A percentile compares a stretch with the other conserved stretches of the same genome.
Evolutionary conservation across 2,888 invertebrate species (phyloP).

Genomic region (Melipona beecheii): DNA sequence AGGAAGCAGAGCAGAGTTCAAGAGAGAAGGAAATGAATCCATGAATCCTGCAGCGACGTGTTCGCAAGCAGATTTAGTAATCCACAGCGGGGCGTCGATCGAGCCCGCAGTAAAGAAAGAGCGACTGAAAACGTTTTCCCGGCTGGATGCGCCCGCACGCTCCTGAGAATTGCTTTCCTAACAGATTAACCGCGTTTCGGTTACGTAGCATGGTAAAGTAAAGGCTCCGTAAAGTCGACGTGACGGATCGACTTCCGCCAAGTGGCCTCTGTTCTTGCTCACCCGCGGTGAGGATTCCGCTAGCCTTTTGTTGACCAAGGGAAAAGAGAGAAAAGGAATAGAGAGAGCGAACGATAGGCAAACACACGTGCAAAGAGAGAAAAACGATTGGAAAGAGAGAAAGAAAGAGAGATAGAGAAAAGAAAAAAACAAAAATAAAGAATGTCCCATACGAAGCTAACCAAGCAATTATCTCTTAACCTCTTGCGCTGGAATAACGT

Average conservation of each 20-base stretch:
- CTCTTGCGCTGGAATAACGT: too few relatives aligned
- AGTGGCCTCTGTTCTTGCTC: conserved; percentile 51
- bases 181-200: conserved; percentile 62
- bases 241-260: conserved; percentile 65
- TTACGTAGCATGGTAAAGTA: conserved; percentile 22
- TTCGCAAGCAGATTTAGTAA: conserved; percentile 32
- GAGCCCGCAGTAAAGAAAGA: conserved; percentile 1
- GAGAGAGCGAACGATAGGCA: not conserved
- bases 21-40: not conserved
- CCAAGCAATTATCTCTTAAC: too few relatives aligned
- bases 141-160: conserved; percentile 40
- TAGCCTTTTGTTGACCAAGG: conserved; percentile 24
- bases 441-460: too few relatives aligned
- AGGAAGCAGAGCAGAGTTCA: not conserved
- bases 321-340: not conserved
- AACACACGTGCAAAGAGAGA: not conserved
- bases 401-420: not conserved
- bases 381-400: not conserved
- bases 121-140: conserved; percentile 33
- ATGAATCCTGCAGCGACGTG: conserved; percentile 29
- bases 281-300: conserved; percentile 49
- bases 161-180: conserved; percentile 52
- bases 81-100: conserved; percentile 22
- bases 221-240: conserved; percentile 38
- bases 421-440: too few relatives aligned